Evolutionary conservation across 2,113 vertebrate genomes (phyloP), one percentile per base, ranked within the genome.

Genomic region (Canis aureus): DNA sequence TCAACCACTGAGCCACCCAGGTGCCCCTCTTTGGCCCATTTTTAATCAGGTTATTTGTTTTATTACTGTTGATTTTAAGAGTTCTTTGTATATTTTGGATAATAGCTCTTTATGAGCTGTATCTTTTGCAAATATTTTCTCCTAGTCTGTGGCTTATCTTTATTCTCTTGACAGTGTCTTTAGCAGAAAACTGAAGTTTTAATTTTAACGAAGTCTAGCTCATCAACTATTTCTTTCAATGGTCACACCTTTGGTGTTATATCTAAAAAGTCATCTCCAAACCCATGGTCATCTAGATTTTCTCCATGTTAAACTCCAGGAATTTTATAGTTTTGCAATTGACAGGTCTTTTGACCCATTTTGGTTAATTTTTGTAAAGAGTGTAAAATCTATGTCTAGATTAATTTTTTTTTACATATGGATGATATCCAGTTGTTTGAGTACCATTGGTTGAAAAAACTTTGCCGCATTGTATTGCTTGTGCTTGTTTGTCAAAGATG

Each of bases 51-150:
- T 27, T 79, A 29, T 78, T 79, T 91, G 60, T 91, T 67, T 67
- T 84, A 62, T 51, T 84, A 62, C 35, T 84, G n/a, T 64, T 53
- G 22, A 84, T 74, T 84, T 93, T 74, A 93, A 93, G 43, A 53
- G 11, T 29, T 60, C 16, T 84, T 84, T 64, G 22, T 73, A 8
- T 92, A 12, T 60, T 73, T 89, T 51, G 10, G 66, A 10, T 60
- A 62, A 35, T 3, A 62, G 22, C 35, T 13, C 49, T 84, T 64
- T 38, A 74, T 22, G 57, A 84, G 32, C 15, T 11, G 22, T 84
- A 23, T 84, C 79, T 73, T 74, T 20, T 74, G 80, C 67, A 74
- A 29, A 74, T 74, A 53, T 74, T 64, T 84, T 84, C 55, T 62
- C 29, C 80, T 16, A 53, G 15, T 27, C 16, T 74, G 7, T 53